A percentile compares a stretch with the other conserved stretches of the same genome.
phyloP scores from a whole-genome alignment of 1,140 invertebrate genomes.

The Pseudobourletiella spinata region DNA sequence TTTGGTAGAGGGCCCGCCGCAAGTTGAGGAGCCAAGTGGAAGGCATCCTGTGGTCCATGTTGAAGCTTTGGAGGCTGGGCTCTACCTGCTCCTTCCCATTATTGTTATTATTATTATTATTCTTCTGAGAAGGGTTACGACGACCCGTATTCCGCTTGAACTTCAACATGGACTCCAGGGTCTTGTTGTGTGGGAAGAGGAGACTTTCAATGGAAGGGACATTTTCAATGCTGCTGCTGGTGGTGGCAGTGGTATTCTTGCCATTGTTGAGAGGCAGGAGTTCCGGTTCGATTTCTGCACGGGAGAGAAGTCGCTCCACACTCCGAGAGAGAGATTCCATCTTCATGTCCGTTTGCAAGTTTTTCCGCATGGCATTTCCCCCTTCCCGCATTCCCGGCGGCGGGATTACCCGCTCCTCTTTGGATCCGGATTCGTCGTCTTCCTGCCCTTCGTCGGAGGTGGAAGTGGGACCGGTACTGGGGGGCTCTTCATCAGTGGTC shows the following conservation, averaged over 20 bases:
- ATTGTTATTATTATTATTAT: conserved; percentile 4
- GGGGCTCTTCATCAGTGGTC: background rate
- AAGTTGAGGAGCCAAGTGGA: conserved; percentile 24
- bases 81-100: background rate
- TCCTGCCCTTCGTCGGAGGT: background rate
- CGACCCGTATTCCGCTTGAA: conserved; percentile 1
- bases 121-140: background rate
- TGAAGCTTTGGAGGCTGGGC: background rate
- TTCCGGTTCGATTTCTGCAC: background rate
- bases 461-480: background rate
- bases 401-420: too few species aligned
- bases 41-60: conserved; percentile 15
- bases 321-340: background rate
- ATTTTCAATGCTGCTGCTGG: background rate
- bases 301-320: background rate
- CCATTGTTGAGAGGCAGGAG: background rate
- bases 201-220: background rate
- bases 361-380: background rate
- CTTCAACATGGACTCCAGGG: background rate
- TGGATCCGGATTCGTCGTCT: background rate
- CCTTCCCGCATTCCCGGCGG: background rate
- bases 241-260: background rate
- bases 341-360: background rate
- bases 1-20: conserved; percentile 26
- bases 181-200: background rate